phyloP scores from a whole-genome alignment of 2,797 vertebrate genomes.

The Oryzias dopingdopingensis region DNA sequence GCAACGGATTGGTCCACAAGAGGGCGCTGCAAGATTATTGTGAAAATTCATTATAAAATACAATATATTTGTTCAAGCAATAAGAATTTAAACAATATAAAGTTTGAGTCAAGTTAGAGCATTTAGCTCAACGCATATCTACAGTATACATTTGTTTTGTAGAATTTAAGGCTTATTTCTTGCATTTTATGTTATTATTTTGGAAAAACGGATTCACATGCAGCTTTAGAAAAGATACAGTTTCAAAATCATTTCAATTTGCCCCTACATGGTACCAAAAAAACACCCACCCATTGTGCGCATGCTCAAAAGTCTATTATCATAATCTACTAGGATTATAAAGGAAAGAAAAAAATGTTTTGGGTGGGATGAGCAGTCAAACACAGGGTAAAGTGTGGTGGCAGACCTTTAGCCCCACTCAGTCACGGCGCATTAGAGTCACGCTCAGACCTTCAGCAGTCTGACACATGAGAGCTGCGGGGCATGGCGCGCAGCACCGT shows the following conservation, averaged over 20 bases:
- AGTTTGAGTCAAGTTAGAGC: too few relatives aligned
- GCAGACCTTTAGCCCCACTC: constrained; percentile 55
- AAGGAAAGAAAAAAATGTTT: neutral
- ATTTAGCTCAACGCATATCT: too few relatives aligned
- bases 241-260: too few relatives aligned
- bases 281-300: too few relatives aligned
- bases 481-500: constrained; percentile 27
- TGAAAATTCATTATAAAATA: neutral
- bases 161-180: too few relatives aligned
- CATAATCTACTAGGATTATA: too few relatives aligned
- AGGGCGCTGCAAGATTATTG: constrained; percentile 21
- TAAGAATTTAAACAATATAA: neutral
- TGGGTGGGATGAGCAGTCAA: constrained; percentile 1
- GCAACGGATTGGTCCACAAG: constrained; percentile 31
- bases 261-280: too few relatives aligned
- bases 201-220: too few relatives aligned
- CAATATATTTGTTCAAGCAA: neutral
- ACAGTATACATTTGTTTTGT: too few relatives aligned
- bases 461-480: constrained; percentile 63
- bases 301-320: too few relatives aligned
- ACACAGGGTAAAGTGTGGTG: constrained; percentile 11
- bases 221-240: too few relatives aligned
- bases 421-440: constrained; percentile 24
- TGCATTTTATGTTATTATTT: too few relatives aligned
- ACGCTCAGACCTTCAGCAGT: constrained; percentile 31